Percentiles rank a stretch among this genome's conserved stretches.
phyloP scores from a whole-genome alignment of 2,797 vertebrate genomes.

The Pachyuromys duprasi region DNA sequence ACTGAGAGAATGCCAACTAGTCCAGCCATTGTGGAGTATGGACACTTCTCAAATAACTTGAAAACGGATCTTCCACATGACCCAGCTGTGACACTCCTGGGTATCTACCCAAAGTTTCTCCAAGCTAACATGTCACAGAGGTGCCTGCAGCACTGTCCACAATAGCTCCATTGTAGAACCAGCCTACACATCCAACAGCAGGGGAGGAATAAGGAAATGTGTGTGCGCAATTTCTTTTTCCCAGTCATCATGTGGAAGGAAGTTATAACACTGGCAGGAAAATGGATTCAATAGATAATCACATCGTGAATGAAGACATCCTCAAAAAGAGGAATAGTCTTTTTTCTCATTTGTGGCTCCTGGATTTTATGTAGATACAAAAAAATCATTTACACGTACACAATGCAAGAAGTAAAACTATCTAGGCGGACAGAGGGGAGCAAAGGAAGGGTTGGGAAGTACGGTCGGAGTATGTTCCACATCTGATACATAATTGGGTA shows the following conservation, averaged over 20 bases:
- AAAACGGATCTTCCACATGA: not conserved
- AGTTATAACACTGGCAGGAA: not conserved
- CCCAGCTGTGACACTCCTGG: not conserved
- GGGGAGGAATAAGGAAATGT: not conserved
- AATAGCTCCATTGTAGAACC: too few species aligned
- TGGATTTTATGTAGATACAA: not conserved
- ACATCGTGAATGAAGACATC: too few species aligned
- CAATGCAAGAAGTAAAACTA: not conserved
- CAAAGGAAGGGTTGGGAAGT: not conserved
- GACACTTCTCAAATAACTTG: not conserved
- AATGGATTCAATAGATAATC: not conserved
- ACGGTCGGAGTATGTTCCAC: not conserved
- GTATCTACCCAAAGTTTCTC: not conserved
- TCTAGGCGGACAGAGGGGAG: not conserved
- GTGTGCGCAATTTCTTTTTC: not conserved
- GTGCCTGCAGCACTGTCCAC: not conserved
- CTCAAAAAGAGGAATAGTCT: not conserved
- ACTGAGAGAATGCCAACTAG: not conserved
- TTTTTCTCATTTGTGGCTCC: not conserved
- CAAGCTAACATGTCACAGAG: not conserved
- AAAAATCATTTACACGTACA: not conserved
- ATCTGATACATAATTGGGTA: not conserved
- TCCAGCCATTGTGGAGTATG: not conserved
- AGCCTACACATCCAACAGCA: not conserved
- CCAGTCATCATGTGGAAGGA: not conserved